These are phyloP conservation scores for Philereme vetulata DNA, from an alignment of 2,888 invertebrate species.

Conservation along the genomic window DNA sequence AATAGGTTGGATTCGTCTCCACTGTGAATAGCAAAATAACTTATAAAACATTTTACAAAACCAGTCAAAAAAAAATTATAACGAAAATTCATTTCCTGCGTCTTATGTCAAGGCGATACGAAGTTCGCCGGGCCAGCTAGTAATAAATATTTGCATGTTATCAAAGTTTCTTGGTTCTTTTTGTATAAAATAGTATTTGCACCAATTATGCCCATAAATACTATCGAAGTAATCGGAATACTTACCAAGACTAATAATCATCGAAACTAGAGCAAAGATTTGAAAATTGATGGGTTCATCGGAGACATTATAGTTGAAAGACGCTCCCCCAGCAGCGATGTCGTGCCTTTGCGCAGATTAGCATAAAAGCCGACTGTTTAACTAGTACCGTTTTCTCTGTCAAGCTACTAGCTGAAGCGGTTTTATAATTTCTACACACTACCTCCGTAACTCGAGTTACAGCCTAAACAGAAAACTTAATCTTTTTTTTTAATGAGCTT, in stretches of 20 bases:
- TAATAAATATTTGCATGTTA: too few relatives aligned
- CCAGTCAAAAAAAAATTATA: too few relatives aligned
- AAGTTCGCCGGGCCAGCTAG: too few relatives aligned
- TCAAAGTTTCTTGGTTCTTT: too few relatives aligned
- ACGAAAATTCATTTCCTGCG: too few relatives aligned
- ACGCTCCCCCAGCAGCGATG: constrained; percentile 45
- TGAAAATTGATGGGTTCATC: constrained; percentile 44
- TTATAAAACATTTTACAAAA: too few relatives aligned
- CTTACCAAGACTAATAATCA: constrained; percentile 32
- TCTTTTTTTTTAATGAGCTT: too few relatives aligned
- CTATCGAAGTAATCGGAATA: constrained; percentile 16
- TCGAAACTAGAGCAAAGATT: constrained; percentile 40
- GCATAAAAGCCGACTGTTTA: constrained; percentile 74
- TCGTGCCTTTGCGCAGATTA: constrained; percentile 71
- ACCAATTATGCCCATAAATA: constrained; percentile 5
- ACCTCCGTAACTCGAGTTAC: background rate
- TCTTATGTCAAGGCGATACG: too few relatives aligned
- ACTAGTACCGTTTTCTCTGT: constrained; percentile 50
- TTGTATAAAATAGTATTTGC: too few relatives aligned
- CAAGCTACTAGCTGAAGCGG: constrained; percentile 48
- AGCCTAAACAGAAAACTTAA: too few relatives aligned
- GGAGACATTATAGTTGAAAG: constrained; percentile 45
- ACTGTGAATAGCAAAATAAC: too few relatives aligned
- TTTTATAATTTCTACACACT: constrained; percentile 25
- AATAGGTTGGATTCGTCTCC: too few relatives aligned